phyloP scores from a whole-genome alignment of 2,113 vertebrate genomes.

The Rhabdornis inornatus region DNA sequence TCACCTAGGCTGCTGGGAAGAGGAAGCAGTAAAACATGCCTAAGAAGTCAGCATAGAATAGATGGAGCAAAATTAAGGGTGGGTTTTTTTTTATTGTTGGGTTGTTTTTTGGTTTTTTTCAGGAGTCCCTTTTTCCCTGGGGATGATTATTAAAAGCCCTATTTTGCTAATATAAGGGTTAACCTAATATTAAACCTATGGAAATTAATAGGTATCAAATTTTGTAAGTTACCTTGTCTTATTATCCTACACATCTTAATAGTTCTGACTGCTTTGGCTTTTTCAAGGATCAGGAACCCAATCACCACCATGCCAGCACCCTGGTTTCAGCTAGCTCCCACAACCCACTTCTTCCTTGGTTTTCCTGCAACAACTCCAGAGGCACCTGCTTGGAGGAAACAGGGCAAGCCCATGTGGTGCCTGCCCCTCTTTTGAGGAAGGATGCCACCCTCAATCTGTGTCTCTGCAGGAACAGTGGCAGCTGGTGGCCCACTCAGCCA shows the following conservation, averaged over 20 bases:
- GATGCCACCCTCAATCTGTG: rapidly evolving
- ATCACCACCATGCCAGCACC: neutral
- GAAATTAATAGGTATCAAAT: neutral
- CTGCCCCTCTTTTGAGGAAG: neutral
- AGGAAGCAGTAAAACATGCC: neutral
- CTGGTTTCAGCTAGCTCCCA: neutral
- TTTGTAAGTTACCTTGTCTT: neutral
- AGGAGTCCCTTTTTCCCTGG: neutral
- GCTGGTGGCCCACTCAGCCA: neutral
- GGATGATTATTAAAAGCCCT: neutral
- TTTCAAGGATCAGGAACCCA: neutral
- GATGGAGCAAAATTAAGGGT: neutral
- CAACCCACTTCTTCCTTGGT: neutral
- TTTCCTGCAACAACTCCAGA: neutral
- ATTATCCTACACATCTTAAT: neutral
- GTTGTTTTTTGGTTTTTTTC: neutral
- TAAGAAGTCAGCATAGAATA: neutral
- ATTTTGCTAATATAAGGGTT: neutral
- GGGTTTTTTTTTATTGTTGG: no score
- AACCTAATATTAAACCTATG: neutral
- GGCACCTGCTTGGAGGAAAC: neutral
- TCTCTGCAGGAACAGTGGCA: rapidly evolving
- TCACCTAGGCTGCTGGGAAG: neutral
- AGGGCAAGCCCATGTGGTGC: rapidly evolving
- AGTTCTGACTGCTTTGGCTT: neutral